Evolutionary conservation across 1,140 invertebrate genomes (phyloP).

Genomic region (Pristionchus pacificus): DNA sequence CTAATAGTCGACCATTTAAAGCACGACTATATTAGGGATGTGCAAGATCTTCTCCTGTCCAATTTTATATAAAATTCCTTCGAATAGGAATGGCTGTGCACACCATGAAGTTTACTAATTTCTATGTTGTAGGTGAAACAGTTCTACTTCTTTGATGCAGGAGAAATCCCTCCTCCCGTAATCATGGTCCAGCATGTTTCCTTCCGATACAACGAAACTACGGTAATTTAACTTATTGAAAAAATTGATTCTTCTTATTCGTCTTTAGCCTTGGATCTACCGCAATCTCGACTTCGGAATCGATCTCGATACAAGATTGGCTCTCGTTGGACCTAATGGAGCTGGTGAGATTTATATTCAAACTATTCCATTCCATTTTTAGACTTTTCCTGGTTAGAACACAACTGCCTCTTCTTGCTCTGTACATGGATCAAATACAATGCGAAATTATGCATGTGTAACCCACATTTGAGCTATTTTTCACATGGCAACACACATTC

Average conservation of each 20-base stretch:
- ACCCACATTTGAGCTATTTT: too few species aligned
- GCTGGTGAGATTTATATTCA: slow-evolving; percentile 70
- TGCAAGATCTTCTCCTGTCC: too few species aligned
- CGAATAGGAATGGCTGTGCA: too few species aligned
- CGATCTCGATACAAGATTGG: slow-evolving; percentile 91
- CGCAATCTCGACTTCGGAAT: slow-evolving; percentile 97
- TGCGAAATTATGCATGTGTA: too few species aligned
- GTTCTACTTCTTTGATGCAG: slow-evolving; percentile 88
- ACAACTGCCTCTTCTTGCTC: too few species aligned
- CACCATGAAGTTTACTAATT: neutral
- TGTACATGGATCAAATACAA: too few species aligned
- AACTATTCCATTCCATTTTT: too few species aligned
- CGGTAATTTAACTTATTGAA: slow-evolving; percentile 52
- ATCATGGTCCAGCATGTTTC: slow-evolving; percentile 98
- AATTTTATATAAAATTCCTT: slow-evolving; percentile 11
- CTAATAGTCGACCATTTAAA: too few species aligned
- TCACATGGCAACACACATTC: too few species aligned
- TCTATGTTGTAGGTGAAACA: slow-evolving; percentile 41
- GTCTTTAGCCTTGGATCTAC: slow-evolving; percentile 80
- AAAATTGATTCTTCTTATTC: slow-evolving; percentile 27
- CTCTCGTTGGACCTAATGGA: slow-evolving; percentile 96
- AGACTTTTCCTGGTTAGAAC: too few species aligned
- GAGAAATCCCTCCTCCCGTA: slow-evolving; percentile 91
- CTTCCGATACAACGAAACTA: slow-evolving; percentile 81
- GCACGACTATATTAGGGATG: too few species aligned